Evolutionary conservation across 2,888 invertebrate genomes (phyloP), one percentile per base, ranked within the genome.

Genomic region (Trachelus stipa): DNA sequence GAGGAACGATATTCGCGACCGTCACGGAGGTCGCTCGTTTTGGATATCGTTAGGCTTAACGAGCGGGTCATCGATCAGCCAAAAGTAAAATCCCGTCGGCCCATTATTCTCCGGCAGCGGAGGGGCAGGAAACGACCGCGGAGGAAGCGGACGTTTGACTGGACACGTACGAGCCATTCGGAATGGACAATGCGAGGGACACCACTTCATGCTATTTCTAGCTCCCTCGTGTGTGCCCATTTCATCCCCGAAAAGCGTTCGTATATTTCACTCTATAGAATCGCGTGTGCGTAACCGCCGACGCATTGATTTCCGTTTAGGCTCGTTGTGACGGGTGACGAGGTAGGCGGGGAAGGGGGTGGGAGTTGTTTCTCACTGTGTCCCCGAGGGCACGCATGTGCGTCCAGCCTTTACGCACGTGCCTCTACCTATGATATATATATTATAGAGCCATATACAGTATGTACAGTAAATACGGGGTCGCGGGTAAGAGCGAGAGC

Each of bases 301-400:
- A 73, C 74, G 79, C 80, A 82, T 81, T 80, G 79, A 81, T 83
- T 83, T 83, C 80, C 79, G 81, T 82, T 82, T 81, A 81, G 69
- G 71, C 1, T 6, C 23, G 74, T 73, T 40, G 68, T 68, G 69
- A 33, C 73, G 34, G 31, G 69, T 34, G 56, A 71, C 35, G 40
- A 33, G 77, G 40, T 69, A 78, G 73, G 71, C 73, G 73, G 75
- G 71, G n/a, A 15, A 34, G 76, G 69, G 78, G 74, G 69, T n/a
- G 68, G 74, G 73, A 78, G 79, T 79, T 80, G 71, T 80, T 77
- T 73, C 73, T 76, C 80, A 68, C 68, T 74, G 76, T 74, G 34
- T 37, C 69, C 56, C 15, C 56, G 23, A 56, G 56, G 56, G 73
- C 71, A 74, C 73, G 80, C 71, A 73, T 77, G 76, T 78, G 77